Conservation (phyloP, 2,797 vertebrate genomes). For the Myripristis murdjan region DNA sequence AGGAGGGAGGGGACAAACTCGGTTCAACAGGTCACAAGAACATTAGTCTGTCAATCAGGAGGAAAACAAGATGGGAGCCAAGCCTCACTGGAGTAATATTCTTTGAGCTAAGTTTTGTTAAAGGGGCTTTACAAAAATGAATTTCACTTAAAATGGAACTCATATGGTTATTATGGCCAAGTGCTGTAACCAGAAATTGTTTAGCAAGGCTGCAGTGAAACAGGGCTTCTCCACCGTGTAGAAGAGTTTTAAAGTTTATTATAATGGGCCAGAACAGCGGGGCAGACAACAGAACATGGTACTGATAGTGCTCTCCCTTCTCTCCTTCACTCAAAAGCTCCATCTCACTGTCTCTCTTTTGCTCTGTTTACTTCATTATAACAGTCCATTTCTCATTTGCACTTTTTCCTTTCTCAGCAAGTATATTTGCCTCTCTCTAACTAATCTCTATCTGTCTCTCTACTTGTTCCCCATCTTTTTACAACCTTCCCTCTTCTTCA, state of each 20-base stretch:
- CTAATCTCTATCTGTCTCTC: no score
- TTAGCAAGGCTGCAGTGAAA: constrained; percentile 72
- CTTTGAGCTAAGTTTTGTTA: no score
- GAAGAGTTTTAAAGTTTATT: constrained; percentile 28
- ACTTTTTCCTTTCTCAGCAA: not conserved
- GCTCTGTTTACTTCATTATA: not conserved
- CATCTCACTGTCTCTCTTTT: not conserved
- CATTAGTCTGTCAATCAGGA: constrained; percentile 78
- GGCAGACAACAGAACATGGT: constrained; percentile 62
- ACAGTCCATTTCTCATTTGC: not conserved
- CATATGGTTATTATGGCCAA: no score
- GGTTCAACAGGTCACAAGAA: constrained; percentile 69
- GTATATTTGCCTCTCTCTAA: no score
- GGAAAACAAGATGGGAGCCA: constrained; percentile 57
- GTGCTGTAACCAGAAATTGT: not conserved
- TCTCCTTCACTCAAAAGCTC: not conserved
- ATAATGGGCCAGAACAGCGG: constrained; percentile 41
- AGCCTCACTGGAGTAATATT: constrained; percentile 72
- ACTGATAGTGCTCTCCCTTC: constrained; percentile 48
- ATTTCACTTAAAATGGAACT: not conserved
- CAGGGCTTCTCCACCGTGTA: constrained; percentile 50
- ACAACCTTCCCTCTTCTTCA: no score
- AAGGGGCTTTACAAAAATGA: not conserved
- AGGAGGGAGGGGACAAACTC: not conserved
- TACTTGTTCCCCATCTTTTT: no score